phyloP scores from a whole-genome alignment of 1,140 invertebrate genomes.

The Achatina immaculata region DNA sequence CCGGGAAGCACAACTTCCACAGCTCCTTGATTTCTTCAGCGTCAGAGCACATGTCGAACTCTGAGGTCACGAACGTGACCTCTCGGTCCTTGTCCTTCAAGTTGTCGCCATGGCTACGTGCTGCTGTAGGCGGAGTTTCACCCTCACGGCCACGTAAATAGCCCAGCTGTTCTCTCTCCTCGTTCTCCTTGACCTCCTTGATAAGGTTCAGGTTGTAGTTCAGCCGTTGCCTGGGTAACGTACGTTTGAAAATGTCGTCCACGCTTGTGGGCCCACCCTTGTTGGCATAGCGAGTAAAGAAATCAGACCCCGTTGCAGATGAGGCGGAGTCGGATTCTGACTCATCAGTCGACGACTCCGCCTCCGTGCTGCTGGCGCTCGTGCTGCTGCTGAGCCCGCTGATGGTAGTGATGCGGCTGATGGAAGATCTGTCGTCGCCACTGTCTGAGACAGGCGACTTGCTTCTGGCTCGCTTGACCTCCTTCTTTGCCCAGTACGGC shows the following conservation, averaged over 20 bases:
- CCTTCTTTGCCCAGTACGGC: background rate
- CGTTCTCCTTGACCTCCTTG: background rate
- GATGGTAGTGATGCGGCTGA: constrained; percentile 6
- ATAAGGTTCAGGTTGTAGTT: background rate
- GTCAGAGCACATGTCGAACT: constrained; percentile 12
- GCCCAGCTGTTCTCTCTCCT: background rate
- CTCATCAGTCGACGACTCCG: background rate
- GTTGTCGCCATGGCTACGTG: constrained; percentile 9
- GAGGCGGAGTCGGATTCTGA: background rate
- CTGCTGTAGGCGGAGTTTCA: background rate
- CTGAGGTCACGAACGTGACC: background rate
- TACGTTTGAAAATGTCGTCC: constrained; percentile 15
- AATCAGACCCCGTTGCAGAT: background rate
- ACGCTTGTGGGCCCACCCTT: constrained; percentile 7
- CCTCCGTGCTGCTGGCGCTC: background rate
- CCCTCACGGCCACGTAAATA: background rate
- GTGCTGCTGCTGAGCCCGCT: constrained; percentile 1
- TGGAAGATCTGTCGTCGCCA: background rate
- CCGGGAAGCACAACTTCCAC: constrained; percentile 9
- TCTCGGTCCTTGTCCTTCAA: background rate
- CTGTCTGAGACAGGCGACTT: background rate
- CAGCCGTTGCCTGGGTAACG: background rate
- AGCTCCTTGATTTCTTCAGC: constrained; percentile 18
- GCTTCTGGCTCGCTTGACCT: background rate
- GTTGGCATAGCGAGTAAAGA: background rate